These are phyloP conservation scores for Laticauda colubrina DNA, from an alignment of 2,113 vertebrate species.

Conservation along the genomic window DNA sequence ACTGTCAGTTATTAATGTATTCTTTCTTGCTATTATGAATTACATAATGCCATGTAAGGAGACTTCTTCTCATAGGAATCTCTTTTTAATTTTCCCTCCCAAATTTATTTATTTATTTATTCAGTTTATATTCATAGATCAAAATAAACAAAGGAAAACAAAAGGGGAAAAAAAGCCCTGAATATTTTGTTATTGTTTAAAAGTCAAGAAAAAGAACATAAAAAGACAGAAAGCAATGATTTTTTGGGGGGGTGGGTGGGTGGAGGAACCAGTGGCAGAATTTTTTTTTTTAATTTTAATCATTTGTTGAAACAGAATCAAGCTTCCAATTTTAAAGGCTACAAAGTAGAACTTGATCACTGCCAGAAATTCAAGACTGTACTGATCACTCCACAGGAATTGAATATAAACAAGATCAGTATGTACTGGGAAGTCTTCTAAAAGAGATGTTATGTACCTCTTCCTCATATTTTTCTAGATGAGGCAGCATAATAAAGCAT, in stretches of 20 bases:
- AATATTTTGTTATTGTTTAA: background rate
- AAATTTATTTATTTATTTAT: too few relatives aligned
- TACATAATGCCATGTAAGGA: background rate
- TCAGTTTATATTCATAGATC: too few relatives aligned
- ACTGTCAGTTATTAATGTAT: background rate
- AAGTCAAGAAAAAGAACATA: background rate
- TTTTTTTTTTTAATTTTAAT: background rate
- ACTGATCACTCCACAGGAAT: background rate
- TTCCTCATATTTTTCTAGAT: background rate
- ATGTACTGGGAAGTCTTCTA: background rate
- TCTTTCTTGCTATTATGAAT: background rate
- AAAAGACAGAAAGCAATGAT: too few relatives aligned
- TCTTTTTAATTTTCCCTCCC: background rate
- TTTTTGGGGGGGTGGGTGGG: too few relatives aligned
- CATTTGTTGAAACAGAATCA: background rate
- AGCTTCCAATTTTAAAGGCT: background rate
- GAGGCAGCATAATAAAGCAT: background rate
- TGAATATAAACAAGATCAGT: background rate
- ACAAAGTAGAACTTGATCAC: background rate
- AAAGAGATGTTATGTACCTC: background rate
- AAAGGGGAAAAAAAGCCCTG: background rate
- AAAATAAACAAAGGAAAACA: background rate
- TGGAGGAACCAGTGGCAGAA: background rate
- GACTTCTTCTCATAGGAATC: background rate
- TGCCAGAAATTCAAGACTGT: background rate